Evolutionary conservation across 2,797 vertebrate genomes (phyloP).

Genomic region (Lacerta agilis): DNA sequence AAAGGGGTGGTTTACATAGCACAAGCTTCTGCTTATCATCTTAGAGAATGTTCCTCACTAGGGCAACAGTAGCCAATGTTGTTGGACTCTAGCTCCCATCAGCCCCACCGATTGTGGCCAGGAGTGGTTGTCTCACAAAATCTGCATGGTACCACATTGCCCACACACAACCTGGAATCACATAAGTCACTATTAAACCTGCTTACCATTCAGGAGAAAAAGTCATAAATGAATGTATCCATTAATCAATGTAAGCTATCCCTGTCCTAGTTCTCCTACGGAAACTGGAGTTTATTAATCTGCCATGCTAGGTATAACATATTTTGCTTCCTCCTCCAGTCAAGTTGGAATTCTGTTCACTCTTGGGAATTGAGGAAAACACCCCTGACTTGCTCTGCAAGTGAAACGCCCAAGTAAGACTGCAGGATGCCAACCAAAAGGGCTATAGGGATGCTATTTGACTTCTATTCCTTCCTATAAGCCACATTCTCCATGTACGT

Average conservation of each 20-base stretch:
- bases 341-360: background rate
- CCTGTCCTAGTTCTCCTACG: background rate
- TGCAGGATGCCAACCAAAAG: conserved; percentile 17
- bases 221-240: background rate
- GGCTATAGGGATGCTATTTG: background rate
- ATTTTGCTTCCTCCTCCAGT: background rate
- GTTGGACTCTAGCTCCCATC: too few species aligned
- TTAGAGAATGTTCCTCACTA: background rate
- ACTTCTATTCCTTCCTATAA: conserved; percentile 34
- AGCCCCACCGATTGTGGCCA: too few species aligned
- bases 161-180: too few species aligned
- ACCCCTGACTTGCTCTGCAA: conserved; percentile 11
- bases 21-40: accelerated
- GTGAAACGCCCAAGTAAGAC: conserved; percentile 14
- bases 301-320: conserved; percentile 9
- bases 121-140: too few species aligned
- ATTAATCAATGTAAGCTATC: accelerated
- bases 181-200: background rate
- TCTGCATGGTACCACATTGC: too few species aligned
- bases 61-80: too few species aligned
- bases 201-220: background rate
- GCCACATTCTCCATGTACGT: background rate
- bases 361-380: conserved; percentile 17
- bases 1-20: background rate
- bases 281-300: background rate